These are phyloP conservation scores for Pycnomerus fuliginosus DNA, from an alignment of 2,888 invertebrate species.

Conservation along the genomic window DNA sequence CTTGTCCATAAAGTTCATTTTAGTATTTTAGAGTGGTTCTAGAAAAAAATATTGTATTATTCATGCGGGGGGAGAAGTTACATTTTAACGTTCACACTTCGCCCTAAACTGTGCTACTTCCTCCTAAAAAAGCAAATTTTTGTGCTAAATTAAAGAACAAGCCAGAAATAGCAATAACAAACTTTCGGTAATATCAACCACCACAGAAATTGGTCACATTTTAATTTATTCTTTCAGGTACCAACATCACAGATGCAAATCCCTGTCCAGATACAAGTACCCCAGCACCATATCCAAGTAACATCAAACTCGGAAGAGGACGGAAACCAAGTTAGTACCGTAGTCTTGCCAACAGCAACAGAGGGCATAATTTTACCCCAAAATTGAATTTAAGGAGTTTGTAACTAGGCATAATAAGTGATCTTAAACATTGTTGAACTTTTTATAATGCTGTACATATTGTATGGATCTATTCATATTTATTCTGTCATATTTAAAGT, in stretches of 20 bases:
- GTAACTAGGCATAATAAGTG: conserved; percentile 17
- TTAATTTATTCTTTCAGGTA: conserved; percentile 51
- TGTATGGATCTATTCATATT: conserved; percentile 21
- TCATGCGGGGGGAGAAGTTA: too few relatives aligned
- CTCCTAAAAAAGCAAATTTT: too few relatives aligned
- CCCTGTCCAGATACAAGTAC: conserved; percentile 68
- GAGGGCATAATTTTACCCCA: conserved; percentile 44
- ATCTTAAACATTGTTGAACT: conserved; percentile 22
- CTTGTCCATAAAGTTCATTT: too few relatives aligned
- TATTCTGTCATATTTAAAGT: conserved; percentile 15
- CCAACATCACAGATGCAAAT: conserved; percentile 63
- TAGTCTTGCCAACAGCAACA: conserved; percentile 57
- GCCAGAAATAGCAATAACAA: too few relatives aligned
- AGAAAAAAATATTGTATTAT: too few relatives aligned
- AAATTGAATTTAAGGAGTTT: conserved; percentile 25
- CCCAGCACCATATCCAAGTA: conserved; percentile 54
- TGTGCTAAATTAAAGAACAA: too few relatives aligned
- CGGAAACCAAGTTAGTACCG: conserved; percentile 50
- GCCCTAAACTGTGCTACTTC: too few relatives aligned
- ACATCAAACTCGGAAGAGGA: conserved; percentile 45
- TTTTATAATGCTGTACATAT: conserved; percentile 18
- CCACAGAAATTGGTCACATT: not conserved
- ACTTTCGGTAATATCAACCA: too few relatives aligned
- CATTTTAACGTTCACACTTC: too few relatives aligned
- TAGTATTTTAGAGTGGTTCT: too few relatives aligned